Evolutionary conservation across 2,888 invertebrate species (phyloP), one percentile per base, ranked within the genome.

Genomic region (Trissolcus japonicus): DNA sequence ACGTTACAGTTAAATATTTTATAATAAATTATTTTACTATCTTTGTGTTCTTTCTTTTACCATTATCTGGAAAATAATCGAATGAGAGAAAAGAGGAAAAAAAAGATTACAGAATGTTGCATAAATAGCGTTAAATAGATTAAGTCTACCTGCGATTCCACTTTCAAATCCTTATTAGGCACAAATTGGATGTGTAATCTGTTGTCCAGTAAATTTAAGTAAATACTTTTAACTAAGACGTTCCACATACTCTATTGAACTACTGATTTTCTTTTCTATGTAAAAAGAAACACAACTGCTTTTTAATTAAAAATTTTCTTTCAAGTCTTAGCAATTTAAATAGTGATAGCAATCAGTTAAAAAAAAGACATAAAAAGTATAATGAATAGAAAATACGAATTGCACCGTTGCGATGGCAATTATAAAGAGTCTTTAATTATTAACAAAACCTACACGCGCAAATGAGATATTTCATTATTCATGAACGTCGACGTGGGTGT

Each of bases 101-200:
- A 46, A 25, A 25, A 25, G 3, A 46, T 46, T 16, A 16, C 46
- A 46, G 46, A 46, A 16, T 46, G 16, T 46, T 46, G 46, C 46
- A 46, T 46, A 16, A 16, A 46, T 46, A 46, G 46, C 16, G 6
- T 4, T 16, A 46, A 46, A 16, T 46, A 16, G 46, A 46, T 46
- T 46, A 46, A 46, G 46, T 16, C 16, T n/a, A 46, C 6, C 46
- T 35, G 35, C 14, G 46, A 46, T 46, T 17, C 51, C 51, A 19
- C 16, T 17, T 17, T 51, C 21, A 51, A 84, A 86, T 81, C 82
- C 81, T 82, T 46, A 46, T 46, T 46, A 80, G 86, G 86, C 86
- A 86, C 85, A 84, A 86, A 85, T 59, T 65, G 57, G 63, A 50
- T 29, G 35, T 46, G 11, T 46, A 46, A 46, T 46, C 16, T 16